Evolutionary conservation across 2,888 invertebrate genomes (phyloP).

Genomic region (Nebria brevicollis): DNA sequence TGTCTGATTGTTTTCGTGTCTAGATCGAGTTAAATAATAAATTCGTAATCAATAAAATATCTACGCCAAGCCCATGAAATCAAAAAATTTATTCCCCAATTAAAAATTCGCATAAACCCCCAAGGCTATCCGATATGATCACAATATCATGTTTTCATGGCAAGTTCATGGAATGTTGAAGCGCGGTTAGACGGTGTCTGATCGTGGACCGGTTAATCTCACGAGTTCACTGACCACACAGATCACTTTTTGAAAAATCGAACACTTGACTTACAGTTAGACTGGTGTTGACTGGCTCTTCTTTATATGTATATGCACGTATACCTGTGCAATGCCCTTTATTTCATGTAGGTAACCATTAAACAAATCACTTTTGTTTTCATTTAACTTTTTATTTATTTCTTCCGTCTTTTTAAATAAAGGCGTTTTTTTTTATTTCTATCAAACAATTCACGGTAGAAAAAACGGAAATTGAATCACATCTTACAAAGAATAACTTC

Average conservation of each 20-base stretch:
- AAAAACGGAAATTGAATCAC: background rate
- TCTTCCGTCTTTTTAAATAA: background rate
- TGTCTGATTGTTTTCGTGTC: no score
- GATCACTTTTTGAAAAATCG: background rate
- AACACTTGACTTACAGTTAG: slow-evolving; percentile 1
- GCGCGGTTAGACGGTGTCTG: slow-evolving; percentile 12
- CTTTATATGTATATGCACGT: no score
- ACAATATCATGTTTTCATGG: slow-evolving; percentile 13
- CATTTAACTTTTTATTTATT: background rate
- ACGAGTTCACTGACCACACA: background rate
- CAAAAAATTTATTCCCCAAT: background rate
- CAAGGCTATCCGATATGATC: slow-evolving; percentile 15
- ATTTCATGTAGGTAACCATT: no score
- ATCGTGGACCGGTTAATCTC: slow-evolving; percentile 8
- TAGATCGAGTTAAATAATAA: no score
- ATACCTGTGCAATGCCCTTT: no score
- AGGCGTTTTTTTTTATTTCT: background rate
- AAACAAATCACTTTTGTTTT: no score
- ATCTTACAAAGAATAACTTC: background rate
- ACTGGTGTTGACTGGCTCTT: no score
- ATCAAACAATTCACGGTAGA: background rate
- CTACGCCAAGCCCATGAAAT: background rate
- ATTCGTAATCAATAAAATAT: no score
- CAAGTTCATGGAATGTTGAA: slow-evolving; percentile 17
- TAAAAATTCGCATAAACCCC: background rate